Evolutionary conservation across 2,797 vertebrate genomes (phyloP).

Genomic region (Galago senegalensis): DNA sequence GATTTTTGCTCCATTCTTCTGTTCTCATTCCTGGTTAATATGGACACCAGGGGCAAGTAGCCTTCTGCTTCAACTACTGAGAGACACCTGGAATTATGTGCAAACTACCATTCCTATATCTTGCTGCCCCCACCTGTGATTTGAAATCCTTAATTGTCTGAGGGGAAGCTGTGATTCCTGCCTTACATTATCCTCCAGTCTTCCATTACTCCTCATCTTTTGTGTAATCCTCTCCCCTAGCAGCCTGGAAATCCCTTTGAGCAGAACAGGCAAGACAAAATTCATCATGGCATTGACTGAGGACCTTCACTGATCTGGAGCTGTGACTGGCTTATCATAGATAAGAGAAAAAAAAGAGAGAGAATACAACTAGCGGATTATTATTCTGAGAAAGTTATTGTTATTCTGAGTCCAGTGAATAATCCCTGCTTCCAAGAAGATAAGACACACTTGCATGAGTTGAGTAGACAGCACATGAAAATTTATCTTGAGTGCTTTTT

Average conservation of each 20-base stretch:
- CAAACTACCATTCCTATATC: background rate
- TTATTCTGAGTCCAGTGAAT: background rate
- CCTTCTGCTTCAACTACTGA: background rate
- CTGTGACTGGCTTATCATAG: constrained; percentile 2
- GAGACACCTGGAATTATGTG: background rate
- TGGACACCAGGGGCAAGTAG: background rate
- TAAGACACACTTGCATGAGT: background rate
- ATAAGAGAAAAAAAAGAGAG: background rate
- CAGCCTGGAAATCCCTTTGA: background rate
- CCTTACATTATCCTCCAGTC: background rate
- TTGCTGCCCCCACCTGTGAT: background rate
- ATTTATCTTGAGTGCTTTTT: background rate
- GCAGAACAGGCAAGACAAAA: constrained; percentile 7
- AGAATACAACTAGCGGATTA: background rate
- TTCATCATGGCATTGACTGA: background rate
- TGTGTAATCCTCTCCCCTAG: background rate
- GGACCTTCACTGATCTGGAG: background rate
- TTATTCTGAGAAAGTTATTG: constrained; percentile 17
- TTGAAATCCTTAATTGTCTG: background rate
- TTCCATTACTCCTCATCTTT: background rate
- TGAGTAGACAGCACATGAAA: constrained; percentile 22
- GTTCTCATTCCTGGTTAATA: background rate
- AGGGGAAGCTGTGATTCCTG: background rate
- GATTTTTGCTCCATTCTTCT: background rate
- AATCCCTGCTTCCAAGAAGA: constrained; percentile 27